These are phyloP conservation scores for Notodonta ziczac DNA, from an alignment of 2,888 invertebrate species.

Conservation along the genomic window DNA sequence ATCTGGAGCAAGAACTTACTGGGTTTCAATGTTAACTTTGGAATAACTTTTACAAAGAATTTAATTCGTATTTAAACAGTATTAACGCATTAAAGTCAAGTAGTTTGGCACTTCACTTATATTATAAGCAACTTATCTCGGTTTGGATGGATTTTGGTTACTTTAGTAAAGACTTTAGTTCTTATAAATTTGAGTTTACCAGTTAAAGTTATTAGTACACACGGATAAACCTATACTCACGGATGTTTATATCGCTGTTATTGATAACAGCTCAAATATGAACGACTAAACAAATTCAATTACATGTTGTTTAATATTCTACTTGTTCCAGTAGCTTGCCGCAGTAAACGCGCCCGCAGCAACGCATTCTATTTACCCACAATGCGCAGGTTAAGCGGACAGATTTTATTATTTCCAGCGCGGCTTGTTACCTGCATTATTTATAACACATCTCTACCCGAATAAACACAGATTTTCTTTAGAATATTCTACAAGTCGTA, in stretches of 20 bases:
- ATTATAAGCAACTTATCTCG: too few relatives aligned
- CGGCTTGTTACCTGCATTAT: constrained; percentile 30
- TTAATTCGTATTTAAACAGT: neutral
- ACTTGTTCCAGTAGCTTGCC: neutral
- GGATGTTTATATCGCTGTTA: neutral
- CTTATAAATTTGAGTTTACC: too few relatives aligned
- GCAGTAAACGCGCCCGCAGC: constrained; percentile 17
- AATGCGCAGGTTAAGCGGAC: constrained; percentile 50
- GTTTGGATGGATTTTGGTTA: too few relatives aligned
- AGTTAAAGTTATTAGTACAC: too few relatives aligned
- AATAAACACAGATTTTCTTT: constrained; percentile 1
- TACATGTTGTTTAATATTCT: too few relatives aligned
- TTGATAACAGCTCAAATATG: neutral
- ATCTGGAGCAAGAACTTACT: constrained; percentile 7
- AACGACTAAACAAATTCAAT: neutral
- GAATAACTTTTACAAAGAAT: neutral
- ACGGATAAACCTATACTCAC: too few relatives aligned
- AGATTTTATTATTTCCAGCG: constrained; percentile 60
- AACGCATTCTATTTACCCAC: constrained; percentile 45
- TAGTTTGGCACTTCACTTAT: too few relatives aligned
- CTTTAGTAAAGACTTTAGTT: too few relatives aligned
- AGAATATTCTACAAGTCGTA: neutral
- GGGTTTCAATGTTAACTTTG: too few relatives aligned
- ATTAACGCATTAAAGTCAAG: too few relatives aligned
- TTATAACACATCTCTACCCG: neutral